Evolutionary conservation across 2,113 vertebrate genomes (phyloP), one percentile per base, ranked within the genome.

Genomic region (Sander vitreus): DNA sequence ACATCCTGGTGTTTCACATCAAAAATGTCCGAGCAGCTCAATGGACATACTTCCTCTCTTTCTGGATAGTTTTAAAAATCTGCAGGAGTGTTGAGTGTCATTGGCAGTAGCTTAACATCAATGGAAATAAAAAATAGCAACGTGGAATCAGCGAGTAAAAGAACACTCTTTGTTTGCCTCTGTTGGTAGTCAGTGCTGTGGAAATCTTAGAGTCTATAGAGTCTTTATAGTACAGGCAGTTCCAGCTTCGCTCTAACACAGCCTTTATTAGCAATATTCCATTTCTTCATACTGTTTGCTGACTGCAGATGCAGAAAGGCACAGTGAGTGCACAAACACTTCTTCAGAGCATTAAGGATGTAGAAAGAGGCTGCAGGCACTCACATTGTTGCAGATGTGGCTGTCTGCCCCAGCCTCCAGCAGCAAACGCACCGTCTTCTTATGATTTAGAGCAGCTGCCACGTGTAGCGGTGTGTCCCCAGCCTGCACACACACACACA

Each of bases 381-480:
- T 97, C 94, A 99, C 98, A 16, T 96, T 96, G 92, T 99, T 99
- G 76, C 95, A 92, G 78, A 97, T 74, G 0, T 92, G 93, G 25
- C 93, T 91, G 76, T 99, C 97, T 30, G 97, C 96, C 16, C 98
- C 98, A 3, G 97, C 96, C 93, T 99, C 97, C 93, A 99, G 94
- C 85, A 99, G 90, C 76, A 98, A 93, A 85, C 97, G 96, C 7
- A 96, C 96, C 13, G 97, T 97, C 90, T 99, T 99, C 94, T 96
- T 98, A 90, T 99, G 98, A 88, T 98, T 99, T 23, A 99, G 95
- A 55, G 96, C 95, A 80, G 98, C 97, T 55, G 98, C 97, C 3
- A 99, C 89, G 15, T 99, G 98, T 48, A 99, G 96, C 0, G 98
- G 96, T 0, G 97, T 97, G 76, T 99, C 97, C 36, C 98, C 98